Base-by-base conservation (phyloP, 2,888 invertebrate genomes). In the Lepidochitona cinerea region DNA sequence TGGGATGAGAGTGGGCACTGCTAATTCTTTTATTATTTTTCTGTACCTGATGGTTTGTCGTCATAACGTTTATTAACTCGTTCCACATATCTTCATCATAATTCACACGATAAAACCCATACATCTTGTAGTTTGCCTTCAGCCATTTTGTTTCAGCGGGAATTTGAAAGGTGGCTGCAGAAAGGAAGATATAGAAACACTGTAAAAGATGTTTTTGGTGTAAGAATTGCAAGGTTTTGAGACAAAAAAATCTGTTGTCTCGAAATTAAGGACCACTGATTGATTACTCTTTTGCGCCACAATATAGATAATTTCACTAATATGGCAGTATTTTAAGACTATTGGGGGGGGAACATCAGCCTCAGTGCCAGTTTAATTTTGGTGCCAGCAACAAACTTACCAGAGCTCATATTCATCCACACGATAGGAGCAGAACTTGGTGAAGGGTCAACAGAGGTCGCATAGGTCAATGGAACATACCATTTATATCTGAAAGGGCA, bases 11-110 rank as follows among this genome's bases (percentile, higher is more conserved):
- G n/a, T n/a, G n/a, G n/a, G n/a, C n/a, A n/a, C n/a, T n/a, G n/a
- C n/a, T n/a, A n/a, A n/a, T n/a, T n/a, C n/a, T n/a, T n/a, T n/a
- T 86, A n/a, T n/a, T n/a, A n/a, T n/a, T n/a, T n/a, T n/a, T n/a
- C n/a, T n/a, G n/a, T n/a, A 93, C 92, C 3, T 92, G 92, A 76
- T 94, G 93, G 85, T 94, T 93, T 26, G 78, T 81, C 14, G 77
- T 78, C n/a, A 95, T 91, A 0, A 94, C 93, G 0, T 93, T 91
- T 32, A 93, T 93, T 0, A 96, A 92, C 0, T 93, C 92, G 7
- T 92, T 90, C 93, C 96, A 96, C 87, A 94, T 94, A 1, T 80
- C 81, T 0, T 93, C 93, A 71, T 94, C 93, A 70, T 89, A 88
- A 77, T 88, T 89, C 37, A 86, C 89, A 54, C 87, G 78, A 78